Conservation (phyloP, 1,140 invertebrate genomes). For the Drosophila kohkoa region DNA sequence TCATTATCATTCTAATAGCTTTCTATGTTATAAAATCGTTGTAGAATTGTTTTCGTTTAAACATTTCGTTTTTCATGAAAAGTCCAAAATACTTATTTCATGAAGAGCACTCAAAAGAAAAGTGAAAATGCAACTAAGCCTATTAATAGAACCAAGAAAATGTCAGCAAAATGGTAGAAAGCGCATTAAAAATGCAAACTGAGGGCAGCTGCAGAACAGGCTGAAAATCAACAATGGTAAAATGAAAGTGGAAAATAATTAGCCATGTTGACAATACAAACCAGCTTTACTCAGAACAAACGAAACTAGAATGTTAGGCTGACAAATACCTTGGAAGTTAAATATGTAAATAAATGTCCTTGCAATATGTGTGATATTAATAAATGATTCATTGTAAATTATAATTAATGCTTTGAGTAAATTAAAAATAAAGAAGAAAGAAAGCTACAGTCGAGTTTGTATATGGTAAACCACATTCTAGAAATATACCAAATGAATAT, state of each 20-base stretch:
- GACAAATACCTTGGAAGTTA: background rate
- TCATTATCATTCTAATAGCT: background rate
- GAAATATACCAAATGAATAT: too few relatives aligned
- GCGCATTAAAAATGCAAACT: constrained; percentile 54
- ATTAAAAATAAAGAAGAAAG: background rate
- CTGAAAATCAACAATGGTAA: constrained; percentile 43
- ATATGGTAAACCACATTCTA: too few relatives aligned
- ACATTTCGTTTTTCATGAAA: background rate
- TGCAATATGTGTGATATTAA: background rate
- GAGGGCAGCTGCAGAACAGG: background rate
- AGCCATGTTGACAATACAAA: constrained; percentile 52
- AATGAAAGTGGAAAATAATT: constrained; percentile 76
- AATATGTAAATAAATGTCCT: background rate
- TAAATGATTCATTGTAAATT: too few relatives aligned
- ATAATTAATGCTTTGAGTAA: background rate
- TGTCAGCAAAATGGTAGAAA: constrained; percentile 63
- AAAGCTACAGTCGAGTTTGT: too few relatives aligned
- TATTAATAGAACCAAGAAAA: constrained; percentile 55
- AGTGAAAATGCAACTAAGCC: constrained; percentile 33
- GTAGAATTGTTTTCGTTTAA: background rate
- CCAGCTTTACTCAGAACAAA: constrained; percentile 21
- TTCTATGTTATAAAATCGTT: background rate
- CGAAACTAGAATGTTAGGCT: background rate
- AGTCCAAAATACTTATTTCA: background rate
- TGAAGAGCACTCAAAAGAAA: background rate